Evolutionary conservation across 2,797 vertebrate species (phyloP), one percentile per base, ranked within the genome.

Genomic region (Tachyglossus aculeatus): DNA sequence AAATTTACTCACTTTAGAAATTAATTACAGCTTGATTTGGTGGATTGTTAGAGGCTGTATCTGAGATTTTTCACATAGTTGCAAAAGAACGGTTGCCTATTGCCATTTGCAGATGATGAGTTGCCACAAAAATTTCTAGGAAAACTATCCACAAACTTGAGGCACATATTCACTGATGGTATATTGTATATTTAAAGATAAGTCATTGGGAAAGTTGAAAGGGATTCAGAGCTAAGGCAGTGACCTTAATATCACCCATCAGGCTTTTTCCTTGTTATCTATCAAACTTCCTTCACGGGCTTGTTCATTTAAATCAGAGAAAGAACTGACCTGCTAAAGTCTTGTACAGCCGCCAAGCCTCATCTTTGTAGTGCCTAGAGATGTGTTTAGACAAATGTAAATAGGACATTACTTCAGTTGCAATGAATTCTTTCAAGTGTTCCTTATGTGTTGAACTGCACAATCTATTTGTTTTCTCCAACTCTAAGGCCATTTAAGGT

Each of bases 1-100:
- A 41, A 74, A 87, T 64, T 65, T 27, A 55, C 10, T 74, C 18
- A 4, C 25, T 51, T 60, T 81, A 67, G 54, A 47, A 80, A 68
- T n/a, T n/a, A n/a, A 54, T 66, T 71, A 14, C 31, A 5, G 3
- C 65, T 87, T 82, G 43, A 58, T 77, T 53, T 51, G 24, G 13
- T 31, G 40, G 63, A 52, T 29, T 44, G 41, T 67, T 24, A 18
- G 11, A 21, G 32, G n/a, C 64, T 15, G 9, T 3, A 62, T 31
- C 41, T 12, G 3, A 9, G 8, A 24, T 43, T n/a, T 65, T 78
- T 51, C 48, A 21, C 12, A 1, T 27, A 13, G 9, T 57, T 14
- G 22, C 60, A 67, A 56, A 67, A 47, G 44, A 62, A 19, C 9
- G 13, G 18, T 74, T 34, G 12, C 50, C n/a, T n/a, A 81, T 78